Conservation (phyloP, 2,888 invertebrate genomes). For the Morinoia aosen region DNA sequence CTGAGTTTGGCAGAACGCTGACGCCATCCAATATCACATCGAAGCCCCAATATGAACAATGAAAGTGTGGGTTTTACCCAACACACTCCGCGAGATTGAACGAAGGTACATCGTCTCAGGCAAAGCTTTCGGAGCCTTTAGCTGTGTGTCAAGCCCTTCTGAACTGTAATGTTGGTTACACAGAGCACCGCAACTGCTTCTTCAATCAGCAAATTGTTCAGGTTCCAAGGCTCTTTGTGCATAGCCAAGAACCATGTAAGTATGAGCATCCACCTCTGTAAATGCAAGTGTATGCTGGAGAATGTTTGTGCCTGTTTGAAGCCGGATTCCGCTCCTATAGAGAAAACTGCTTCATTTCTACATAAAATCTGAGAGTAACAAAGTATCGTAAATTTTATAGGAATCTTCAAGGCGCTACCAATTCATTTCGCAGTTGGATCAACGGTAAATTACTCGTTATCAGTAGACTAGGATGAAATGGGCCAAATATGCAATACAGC, state of each 20-base stretch:
- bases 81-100: neutral
- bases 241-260: neutral
- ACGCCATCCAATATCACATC: neutral
- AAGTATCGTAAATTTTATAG: neutral
- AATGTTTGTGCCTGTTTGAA: neutral
- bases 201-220: neutral
- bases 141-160: neutral
- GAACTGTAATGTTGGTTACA: neutral
- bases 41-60: neutral
- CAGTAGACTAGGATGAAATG: no score
- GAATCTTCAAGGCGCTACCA: neutral
- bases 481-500: no score
- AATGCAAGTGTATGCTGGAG: neutral
- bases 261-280: neutral
- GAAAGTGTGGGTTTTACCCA: neutral
- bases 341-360: neutral
- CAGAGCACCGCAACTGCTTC: neutral
- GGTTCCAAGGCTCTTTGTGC: neutral
- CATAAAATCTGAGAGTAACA: neutral
- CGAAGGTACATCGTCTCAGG: neutral
- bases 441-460: no score
- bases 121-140: neutral
- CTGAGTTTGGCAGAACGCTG: neutral
- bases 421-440: neutral
- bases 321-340: neutral